A percentile compares a stretch with the other conserved stretches of the same genome.
Evolutionary conservation across 2,113 vertebrate genomes (phyloP).

Genomic region (Carassius gibelio): DNA sequence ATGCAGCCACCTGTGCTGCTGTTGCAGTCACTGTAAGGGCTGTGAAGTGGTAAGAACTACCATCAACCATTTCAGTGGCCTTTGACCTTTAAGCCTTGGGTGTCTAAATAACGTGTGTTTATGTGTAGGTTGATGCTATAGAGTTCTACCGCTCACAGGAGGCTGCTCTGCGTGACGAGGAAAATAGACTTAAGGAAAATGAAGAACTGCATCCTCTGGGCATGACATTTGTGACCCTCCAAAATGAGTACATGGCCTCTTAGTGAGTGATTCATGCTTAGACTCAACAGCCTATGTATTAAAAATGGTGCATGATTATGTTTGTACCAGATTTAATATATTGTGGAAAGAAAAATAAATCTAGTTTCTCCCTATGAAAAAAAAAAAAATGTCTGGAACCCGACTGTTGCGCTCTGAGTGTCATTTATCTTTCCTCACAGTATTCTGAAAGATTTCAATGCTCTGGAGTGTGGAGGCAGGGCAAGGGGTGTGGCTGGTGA

Average conservation of each 20-base stretch:
- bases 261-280: slow-evolving; percentile 76
- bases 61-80: neutral
- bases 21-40: slow-evolving; percentile 76
- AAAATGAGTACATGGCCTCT: slow-evolving; percentile 87
- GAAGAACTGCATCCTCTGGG: slow-evolving; percentile 79
- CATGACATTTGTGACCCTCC: slow-evolving; percentile 91
- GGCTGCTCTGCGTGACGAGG: slow-evolving; percentile 73
- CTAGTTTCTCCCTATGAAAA: too few species aligned
- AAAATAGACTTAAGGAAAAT: slow-evolving; percentile 70
- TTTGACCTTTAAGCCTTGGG: neutral
- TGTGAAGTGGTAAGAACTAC: slow-evolving; percentile 78
- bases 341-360: neutral
- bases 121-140: slow-evolving; percentile 86
- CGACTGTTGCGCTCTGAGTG: neutral
- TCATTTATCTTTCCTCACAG: slow-evolving; percentile 67
- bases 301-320: too few species aligned
- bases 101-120: neutral
- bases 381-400: too few species aligned
- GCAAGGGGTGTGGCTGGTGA: slow-evolving; percentile 17
- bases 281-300: neutral
- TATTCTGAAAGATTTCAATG: slow-evolving; percentile 93
- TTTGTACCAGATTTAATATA: too few species aligned
- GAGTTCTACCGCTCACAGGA: slow-evolving; percentile 81
- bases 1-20: slow-evolving; percentile 85
- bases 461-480: slow-evolving; percentile 78